Evolutionary conservation across 1,140 invertebrate genomes (phyloP).

Genomic region (Neodiprion virginianus): DNA sequence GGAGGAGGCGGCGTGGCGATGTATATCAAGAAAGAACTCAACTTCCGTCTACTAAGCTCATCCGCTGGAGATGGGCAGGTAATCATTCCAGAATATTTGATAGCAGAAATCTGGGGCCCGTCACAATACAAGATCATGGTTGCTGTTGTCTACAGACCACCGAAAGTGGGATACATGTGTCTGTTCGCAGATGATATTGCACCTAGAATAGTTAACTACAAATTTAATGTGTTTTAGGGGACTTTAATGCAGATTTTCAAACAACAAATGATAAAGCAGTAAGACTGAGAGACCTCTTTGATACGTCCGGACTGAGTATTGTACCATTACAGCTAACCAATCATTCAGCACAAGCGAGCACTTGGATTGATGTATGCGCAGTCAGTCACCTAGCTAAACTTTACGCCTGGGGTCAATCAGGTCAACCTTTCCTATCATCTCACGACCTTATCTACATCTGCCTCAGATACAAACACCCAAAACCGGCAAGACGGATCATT

Average conservation of each 20-base stretch:
- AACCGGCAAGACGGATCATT: background rate
- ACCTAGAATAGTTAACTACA: background rate
- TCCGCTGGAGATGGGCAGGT: no score
- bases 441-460: slow-evolving; percentile 20
- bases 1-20: background rate
- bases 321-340: slow-evolving; percentile 10
- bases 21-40: background rate
- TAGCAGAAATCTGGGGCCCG: background rate
- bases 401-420: background rate
- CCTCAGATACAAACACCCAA: background rate
- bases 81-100: background rate
- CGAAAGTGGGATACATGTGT: background rate
- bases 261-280: background rate
- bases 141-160: background rate
- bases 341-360: slow-evolving; percentile 10
- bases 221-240: background rate
- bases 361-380: background rate
- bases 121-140: background rate
- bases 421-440: slow-evolving; percentile 4
- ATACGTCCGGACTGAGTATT: background rate
- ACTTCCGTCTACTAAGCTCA: background rate
- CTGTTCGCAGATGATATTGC: no score
- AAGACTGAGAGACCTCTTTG: background rate
- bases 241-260: slow-evolving; percentile 9
- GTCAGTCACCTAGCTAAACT: background rate